Evolutionary conservation across 2,113 vertebrate species (phyloP), one percentile per base, ranked within the genome.

Genomic region (Salvelinus sp.): DNA sequence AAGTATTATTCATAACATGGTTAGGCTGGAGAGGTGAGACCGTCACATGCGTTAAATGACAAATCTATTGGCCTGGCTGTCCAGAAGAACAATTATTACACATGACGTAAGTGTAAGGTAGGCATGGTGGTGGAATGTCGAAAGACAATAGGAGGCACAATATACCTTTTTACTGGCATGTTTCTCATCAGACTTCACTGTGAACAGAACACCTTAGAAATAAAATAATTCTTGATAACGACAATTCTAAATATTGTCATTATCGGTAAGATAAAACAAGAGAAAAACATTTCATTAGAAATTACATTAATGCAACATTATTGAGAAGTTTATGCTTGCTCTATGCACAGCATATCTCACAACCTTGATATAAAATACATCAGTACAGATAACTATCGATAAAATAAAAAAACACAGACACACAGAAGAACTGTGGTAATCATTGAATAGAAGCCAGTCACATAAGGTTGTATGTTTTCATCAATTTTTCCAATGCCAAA

Each of bases 341-440:
- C 5, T 70, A 80, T 84, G 73, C 62, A 83, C 86, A 79, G 85
- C 81, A 85, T 76, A 76, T 73, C 23, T 80, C 38, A 69, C n/a
- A 50, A 71, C 64, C 3, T 6, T 44, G 3, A 60, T 71, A 77
- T 69, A 77, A 83, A 73, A 80, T 27, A 58, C 33, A 68, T 60
- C 9, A 82, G 44, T 70, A 71, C 47, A 74, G 58, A 80, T n/a
- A 69, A 60, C 14, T 0, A 69, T 63, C 62, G 4, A n/a, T 3
- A 7, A 69, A 38, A 25, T 25, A 25, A 58, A 70, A 18, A 54
- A 58, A 75, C 10, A 63, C 69, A 70, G 60, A 50, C 27, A 71
- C n/a, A 66, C 16, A 27, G 27, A 20, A 66, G 14, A 60, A 60
- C 5, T 60, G 1, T 67, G 65, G 13, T 33, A 67, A 67, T 6